phyloP scores from a whole-genome alignment of 2,797 vertebrate species.

The Thripadectes ignobilis region DNA sequence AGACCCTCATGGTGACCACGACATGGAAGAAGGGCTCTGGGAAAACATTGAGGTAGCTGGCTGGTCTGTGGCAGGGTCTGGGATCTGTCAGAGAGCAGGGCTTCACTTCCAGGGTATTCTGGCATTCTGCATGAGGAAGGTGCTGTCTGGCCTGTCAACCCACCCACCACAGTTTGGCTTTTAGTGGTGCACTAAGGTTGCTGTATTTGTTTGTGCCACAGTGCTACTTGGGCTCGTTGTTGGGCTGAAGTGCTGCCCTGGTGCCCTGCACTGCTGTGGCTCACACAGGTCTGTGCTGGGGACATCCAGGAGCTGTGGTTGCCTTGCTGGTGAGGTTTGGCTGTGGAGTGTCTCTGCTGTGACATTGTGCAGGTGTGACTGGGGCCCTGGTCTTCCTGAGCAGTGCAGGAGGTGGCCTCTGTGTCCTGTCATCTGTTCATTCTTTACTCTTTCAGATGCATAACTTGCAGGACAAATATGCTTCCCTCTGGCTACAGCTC shows the following conservation, averaged over 20 bases:
- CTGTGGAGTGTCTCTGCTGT: neutral
- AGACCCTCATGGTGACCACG: neutral
- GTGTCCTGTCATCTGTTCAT: neutral
- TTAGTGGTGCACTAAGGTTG: neutral
- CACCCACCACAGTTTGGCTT: neutral
- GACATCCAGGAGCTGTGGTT: rapidly evolving
- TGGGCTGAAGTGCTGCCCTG: neutral
- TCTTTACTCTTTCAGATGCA: neutral
- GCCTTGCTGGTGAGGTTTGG: neutral
- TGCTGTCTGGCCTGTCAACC: neutral
- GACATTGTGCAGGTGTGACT: rapidly evolving
- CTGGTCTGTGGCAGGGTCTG: neutral
- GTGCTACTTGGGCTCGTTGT: rapidly evolving
- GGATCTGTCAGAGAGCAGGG: rapidly evolving
- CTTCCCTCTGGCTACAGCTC: neutral
- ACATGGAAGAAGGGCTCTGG: rapidly evolving
- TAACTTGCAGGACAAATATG: neutral
- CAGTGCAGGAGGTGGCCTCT: neutral
- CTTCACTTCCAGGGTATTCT: neutral
- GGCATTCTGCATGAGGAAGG: rapidly evolving
- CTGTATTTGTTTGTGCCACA: rapidly evolving
- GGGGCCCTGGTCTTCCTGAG: neutral
- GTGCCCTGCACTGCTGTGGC: rapidly evolving
- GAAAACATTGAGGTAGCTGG: rapidly evolving
- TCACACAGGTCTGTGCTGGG: neutral